Percentiles rank a stretch among this genome's conserved stretches.
Evolutionary conservation across 2,113 vertebrate genomes (phyloP).

Genomic region (Gorsachius goisagi): DNA sequence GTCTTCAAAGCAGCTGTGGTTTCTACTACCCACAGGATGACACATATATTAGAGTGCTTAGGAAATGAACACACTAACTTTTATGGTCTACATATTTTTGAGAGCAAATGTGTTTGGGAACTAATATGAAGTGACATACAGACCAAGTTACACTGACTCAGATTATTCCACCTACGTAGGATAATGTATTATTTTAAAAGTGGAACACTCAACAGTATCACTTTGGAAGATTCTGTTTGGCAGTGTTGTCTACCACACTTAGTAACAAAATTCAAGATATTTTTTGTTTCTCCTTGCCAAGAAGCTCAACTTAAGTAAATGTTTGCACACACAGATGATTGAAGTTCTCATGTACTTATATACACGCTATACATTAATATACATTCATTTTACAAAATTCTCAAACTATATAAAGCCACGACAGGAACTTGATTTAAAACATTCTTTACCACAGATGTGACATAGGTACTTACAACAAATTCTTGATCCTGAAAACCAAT

Average conservation of each 20-base stretch:
- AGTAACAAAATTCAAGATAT: neutral
- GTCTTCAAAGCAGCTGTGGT: neutral
- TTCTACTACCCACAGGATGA: neutral
- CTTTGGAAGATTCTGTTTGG: neutral
- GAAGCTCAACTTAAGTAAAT: neutral
- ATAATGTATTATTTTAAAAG: neutral
- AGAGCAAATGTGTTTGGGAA: neutral
- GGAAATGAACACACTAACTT: conserved; percentile 7
- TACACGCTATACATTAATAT: neutral
- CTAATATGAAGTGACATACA: neutral
- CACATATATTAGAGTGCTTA: neutral
- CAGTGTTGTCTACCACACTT: neutral
- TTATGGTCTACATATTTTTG: neutral
- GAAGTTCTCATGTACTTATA: neutral
- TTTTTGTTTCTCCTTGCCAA: neutral
- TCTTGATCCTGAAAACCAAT: neutral
- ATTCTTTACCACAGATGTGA: neutral
- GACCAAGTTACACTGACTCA: neutral
- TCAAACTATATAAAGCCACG: neutral
- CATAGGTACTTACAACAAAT: neutral
- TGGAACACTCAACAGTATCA: neutral
- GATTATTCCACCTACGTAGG: neutral
- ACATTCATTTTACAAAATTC: neutral
- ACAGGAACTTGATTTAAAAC: neutral
- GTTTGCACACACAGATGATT: neutral